These are phyloP conservation scores for Idaea straminata DNA, from an alignment of 2,888 invertebrate species.

Conservation along the genomic window DNA sequence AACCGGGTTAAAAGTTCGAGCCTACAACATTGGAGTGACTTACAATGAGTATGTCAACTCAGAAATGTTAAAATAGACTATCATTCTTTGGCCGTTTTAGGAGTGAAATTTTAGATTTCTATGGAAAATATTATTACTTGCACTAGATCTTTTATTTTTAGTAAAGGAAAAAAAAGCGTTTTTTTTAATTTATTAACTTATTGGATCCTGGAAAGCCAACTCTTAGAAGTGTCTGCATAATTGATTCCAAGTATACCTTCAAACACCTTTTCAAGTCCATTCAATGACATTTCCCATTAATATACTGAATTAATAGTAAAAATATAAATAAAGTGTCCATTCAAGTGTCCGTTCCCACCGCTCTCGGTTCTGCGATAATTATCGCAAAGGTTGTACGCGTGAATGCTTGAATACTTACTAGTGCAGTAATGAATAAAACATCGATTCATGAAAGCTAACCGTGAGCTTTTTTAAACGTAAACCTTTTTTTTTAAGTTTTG, in stretches of 20 bases:
- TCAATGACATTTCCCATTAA: slow-evolving; percentile 4
- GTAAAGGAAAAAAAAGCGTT: background rate
- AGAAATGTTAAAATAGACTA: no score
- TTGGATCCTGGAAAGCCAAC: background rate
- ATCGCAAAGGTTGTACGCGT: slow-evolving; percentile 26
- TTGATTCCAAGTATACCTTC: background rate
- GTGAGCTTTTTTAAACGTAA: background rate
- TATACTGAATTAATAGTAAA: slow-evolving; percentile 7
- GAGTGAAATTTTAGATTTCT: no score
- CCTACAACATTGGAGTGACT: no score
- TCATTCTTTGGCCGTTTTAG: no score
- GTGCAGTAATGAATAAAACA: slow-evolving; percentile 31
- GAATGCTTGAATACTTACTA: slow-evolving; percentile 42
- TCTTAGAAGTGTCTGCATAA: background rate
- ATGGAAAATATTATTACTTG: no score
- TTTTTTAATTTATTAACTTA: background rate
- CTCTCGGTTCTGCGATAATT: slow-evolving; percentile 28
- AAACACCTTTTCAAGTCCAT: background rate
- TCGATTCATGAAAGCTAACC: slow-evolving; percentile 35
- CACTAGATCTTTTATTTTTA: no score
- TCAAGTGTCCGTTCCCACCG: slow-evolving; percentile 25
- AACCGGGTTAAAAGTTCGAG: background rate
- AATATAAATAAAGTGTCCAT: slow-evolving; percentile 29
- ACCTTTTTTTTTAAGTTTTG: background rate
- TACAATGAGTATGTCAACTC: no score